phyloP scores from a whole-genome alignment of 2,797 vertebrate species.

The Threskiornis aethiopicus region DNA sequence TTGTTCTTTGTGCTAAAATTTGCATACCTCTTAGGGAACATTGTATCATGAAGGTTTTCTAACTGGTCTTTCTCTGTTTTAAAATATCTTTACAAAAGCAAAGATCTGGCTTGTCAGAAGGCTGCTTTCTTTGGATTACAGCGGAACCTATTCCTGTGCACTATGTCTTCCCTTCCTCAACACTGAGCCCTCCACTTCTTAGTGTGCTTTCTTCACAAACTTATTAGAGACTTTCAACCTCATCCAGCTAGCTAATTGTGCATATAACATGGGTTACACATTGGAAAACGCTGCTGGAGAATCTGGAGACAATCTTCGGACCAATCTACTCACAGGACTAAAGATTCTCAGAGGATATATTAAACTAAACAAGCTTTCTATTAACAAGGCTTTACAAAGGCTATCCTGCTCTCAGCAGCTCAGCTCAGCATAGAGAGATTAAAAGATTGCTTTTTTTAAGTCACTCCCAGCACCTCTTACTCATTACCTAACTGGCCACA shows the following conservation, averaged over 20 bases:
- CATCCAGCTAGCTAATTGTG: neutral
- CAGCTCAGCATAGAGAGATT: neutral
- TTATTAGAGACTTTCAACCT: neutral
- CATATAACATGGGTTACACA: neutral
- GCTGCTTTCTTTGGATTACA: neutral
- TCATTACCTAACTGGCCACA: neutral
- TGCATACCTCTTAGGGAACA: neutral
- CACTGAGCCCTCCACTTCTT: neutral
- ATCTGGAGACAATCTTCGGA: neutral
- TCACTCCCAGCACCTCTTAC: neutral
- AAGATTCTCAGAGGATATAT: neutral
- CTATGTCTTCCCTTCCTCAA: neutral
- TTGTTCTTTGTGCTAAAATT: neutral
- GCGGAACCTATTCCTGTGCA: neutral
- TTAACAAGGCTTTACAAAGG: neutral
- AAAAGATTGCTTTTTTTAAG: neutral
- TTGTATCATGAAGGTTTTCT: neutral
- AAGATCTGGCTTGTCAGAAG: neutral
- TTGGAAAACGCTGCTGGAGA: neutral
- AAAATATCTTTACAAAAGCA: neutral
- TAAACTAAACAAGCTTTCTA: neutral
- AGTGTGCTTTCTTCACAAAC: neutral
- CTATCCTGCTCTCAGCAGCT: neutral
- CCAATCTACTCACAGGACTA: neutral
- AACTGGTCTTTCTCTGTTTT: neutral